Conservation (phyloP, 2,888 invertebrate species). For the Acleris literana region DNA sequence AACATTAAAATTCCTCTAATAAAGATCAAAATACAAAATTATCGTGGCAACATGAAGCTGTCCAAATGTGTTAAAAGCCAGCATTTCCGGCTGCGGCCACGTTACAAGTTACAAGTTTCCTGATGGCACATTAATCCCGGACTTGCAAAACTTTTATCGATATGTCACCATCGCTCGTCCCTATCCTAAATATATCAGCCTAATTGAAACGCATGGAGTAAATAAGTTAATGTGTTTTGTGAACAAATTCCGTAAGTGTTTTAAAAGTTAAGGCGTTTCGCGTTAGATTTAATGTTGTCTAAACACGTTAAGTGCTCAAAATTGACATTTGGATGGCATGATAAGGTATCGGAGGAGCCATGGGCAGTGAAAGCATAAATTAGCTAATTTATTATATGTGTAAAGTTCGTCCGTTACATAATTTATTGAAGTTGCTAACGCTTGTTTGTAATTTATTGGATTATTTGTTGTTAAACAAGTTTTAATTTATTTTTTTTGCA, state of each 20-base stretch:
- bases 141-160: neutral
- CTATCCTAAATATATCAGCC: neutral
- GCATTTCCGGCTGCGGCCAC: no score
- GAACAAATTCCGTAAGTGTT: neutral
- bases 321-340: neutral
- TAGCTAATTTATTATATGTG: neutral
- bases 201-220: constrained; percentile 4
- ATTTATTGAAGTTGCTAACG: neutral
- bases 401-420: neutral
- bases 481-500: neutral
- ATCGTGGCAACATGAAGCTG: no score
- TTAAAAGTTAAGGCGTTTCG: no score
- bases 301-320: neutral
- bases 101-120: no score
- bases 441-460: neutral
- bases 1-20: no score
- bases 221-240: constrained; percentile 1
- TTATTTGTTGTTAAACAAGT: neutral
- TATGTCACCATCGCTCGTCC: neutral
- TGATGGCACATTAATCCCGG: neutral
- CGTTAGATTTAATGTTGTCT: neutral
- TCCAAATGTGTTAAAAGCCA: no score
- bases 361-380: neutral
- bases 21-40: no score
- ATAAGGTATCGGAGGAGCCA: neutral